A percentile compares a stretch with the other conserved stretches of the same genome.
phyloP scores from a whole-genome alignment of 37 sponge, comb jelly and placozoan species.

The Haliclona indistincta region DNA sequence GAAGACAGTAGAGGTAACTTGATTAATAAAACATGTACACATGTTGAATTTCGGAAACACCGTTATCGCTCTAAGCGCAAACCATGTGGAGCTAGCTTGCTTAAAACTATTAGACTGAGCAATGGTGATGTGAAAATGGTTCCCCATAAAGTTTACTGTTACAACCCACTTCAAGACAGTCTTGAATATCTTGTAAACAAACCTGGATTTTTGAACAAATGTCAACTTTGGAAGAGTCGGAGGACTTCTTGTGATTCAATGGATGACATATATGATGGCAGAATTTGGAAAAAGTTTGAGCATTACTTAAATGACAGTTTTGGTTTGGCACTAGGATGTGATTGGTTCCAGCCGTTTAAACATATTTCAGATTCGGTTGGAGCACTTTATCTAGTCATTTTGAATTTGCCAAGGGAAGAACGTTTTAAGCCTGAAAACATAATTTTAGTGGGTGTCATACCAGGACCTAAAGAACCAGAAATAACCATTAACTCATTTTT shows the following conservation, averaged over 20 bases:
- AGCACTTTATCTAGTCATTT: constrained; percentile 34
- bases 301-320: constrained; percentile 16
- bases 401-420: constrained; percentile 47
- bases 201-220: constrained; percentile 23
- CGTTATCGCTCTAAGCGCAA: neutral
- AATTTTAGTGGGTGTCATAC: constrained; percentile 51
- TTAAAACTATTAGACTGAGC: constrained; percentile 22
- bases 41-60: constrained; percentile 27
- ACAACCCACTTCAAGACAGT: constrained; percentile 5
- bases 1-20: neutral
- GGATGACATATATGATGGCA: constrained; percentile 67
- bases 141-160: constrained; percentile 54
- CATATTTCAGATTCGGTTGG: constrained; percentile 43
- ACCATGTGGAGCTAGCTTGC: constrained; percentile 15
- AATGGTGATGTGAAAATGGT: constrained; percentile 16
- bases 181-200: constrained; percentile 30
- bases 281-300: constrained; percentile 54
- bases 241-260: neutral
- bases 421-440: constrained; percentile 50
- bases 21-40: constrained; percentile 25
- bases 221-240: constrained; percentile 33
- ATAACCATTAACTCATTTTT: constrained; percentile 48
- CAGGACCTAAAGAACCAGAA: constrained; percentile 58
- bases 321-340: constrained; percentile 33
- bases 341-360: constrained; percentile 62